Evolutionary conservation across 2,888 invertebrate species (phyloP).

Genomic region (Phalera bucephala): DNA sequence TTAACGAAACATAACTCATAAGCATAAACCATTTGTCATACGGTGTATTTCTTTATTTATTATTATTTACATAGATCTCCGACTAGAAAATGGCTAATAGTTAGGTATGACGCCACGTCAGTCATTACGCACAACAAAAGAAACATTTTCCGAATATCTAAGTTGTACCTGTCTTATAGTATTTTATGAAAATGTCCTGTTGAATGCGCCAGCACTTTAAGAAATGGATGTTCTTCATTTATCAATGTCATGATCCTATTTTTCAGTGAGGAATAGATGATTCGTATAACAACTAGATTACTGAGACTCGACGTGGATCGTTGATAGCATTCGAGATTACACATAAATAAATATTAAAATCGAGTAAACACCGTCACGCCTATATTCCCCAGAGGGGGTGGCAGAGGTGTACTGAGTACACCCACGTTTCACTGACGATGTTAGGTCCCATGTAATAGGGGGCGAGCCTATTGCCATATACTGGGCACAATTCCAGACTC

Average conservation of each 20-base stretch:
- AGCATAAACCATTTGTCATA: conserved; percentile 15
- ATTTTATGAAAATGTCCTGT: conserved; percentile 52
- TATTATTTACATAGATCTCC: background rate
- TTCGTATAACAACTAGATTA: conserved; percentile 24
- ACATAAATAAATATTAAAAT: background rate
- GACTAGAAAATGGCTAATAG: too few relatives aligned
- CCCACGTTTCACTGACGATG: too few relatives aligned
- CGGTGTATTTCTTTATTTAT: too few relatives aligned
- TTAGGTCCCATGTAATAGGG: too few relatives aligned
- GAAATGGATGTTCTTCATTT: conserved; percentile 64
- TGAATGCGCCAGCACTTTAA: conserved; percentile 54
- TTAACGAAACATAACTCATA: too few relatives aligned
- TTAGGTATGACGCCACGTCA: conserved; percentile 1
- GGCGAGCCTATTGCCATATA: too few relatives aligned
- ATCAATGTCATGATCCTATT: conserved; percentile 55
- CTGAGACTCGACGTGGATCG: background rate
- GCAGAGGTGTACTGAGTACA: too few relatives aligned
- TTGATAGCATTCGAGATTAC: too few relatives aligned
- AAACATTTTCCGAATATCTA: conserved; percentile 7
- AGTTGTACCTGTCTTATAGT: conserved; percentile 16
- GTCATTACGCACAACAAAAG: conserved; percentile 3
- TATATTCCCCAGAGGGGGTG: too few relatives aligned
- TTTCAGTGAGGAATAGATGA: conserved; percentile 38
- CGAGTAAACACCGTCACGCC: too few relatives aligned
- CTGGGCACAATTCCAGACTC: too few relatives aligned